Percentiles rank a stretch among this genome's conserved stretches.
Evolutionary conservation across 2,888 invertebrate genomes (phyloP).

Genomic region (Archips xylosteana): DNA sequence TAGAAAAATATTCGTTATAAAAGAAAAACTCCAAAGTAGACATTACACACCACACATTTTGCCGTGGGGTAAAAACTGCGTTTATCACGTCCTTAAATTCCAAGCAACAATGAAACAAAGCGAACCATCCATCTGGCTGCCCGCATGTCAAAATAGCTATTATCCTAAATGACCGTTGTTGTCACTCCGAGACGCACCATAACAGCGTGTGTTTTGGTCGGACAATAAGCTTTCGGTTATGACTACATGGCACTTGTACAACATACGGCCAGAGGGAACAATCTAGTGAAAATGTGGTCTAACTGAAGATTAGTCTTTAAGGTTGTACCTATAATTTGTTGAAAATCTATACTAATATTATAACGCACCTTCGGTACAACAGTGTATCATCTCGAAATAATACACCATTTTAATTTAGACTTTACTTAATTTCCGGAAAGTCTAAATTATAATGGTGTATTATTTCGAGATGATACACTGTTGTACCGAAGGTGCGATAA

Average conservation of each 20-base stretch:
- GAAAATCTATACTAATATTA: too few species aligned
- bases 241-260: conserved; percentile 12
- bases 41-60: not conserved
- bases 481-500: too few species aligned
- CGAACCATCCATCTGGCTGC: not conserved
- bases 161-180: conserved; percentile 34
- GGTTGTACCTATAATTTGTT: too few species aligned
- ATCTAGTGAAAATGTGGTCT: not conserved
- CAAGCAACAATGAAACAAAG: conserved; percentile 11
- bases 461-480: too few species aligned
- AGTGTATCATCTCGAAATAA: too few species aligned
- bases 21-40: not conserved
- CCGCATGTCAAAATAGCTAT: conserved; percentile 26
- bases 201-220: conserved; percentile 24
- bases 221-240: conserved; percentile 30
- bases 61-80: not conserved
- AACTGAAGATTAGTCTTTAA: too few species aligned
- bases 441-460: too few species aligned
- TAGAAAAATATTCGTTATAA: not conserved
- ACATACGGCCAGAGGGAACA: conserved; percentile 8
- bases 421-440: too few species aligned
- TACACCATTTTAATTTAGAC: too few species aligned
- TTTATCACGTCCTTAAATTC: conserved; percentile 2
- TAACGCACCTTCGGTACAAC: too few species aligned
- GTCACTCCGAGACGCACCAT: conserved; percentile 6